These are phyloP conservation scores for Clitarchus hookeri DNA, from an alignment of 2,888 invertebrate genomes.

Conservation along the genomic window DNA sequence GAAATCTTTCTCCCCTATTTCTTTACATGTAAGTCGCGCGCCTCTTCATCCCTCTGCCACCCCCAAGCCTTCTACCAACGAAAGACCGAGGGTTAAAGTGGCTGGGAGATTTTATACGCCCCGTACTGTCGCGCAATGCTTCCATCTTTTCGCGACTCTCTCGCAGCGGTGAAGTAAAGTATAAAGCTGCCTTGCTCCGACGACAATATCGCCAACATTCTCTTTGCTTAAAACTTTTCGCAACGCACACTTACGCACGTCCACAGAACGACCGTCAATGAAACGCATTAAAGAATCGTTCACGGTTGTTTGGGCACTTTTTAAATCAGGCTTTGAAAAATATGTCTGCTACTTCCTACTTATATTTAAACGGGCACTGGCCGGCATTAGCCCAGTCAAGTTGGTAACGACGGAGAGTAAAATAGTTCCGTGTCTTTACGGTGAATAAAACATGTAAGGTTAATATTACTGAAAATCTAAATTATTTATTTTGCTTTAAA, in stretches of 20 bases:
- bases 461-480: too few species aligned
- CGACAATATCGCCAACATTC: background rate
- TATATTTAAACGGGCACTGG: too few species aligned
- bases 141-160: background rate
- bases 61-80: background rate
- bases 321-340: too few species aligned
- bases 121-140: background rate
- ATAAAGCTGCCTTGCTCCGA: background rate
- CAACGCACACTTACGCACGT: background rate
- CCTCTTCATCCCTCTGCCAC: background rate
- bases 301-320: too few species aligned
- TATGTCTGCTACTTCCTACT: too few species aligned
- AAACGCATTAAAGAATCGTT: too few species aligned
- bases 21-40: background rate
- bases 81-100: background rate
- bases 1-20: background rate
- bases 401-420: too few species aligned
- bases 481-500: too few species aligned
- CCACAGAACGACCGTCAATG: too few species aligned
- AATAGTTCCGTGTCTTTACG: too few species aligned
- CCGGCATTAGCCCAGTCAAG: too few species aligned
- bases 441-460: too few species aligned
- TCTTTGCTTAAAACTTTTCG: background rate
- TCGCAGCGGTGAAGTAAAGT: background rate
- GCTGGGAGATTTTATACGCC: background rate